Conservation (phyloP, 2,888 invertebrate genomes). For the Lampropteryx suffumata region DNA sequence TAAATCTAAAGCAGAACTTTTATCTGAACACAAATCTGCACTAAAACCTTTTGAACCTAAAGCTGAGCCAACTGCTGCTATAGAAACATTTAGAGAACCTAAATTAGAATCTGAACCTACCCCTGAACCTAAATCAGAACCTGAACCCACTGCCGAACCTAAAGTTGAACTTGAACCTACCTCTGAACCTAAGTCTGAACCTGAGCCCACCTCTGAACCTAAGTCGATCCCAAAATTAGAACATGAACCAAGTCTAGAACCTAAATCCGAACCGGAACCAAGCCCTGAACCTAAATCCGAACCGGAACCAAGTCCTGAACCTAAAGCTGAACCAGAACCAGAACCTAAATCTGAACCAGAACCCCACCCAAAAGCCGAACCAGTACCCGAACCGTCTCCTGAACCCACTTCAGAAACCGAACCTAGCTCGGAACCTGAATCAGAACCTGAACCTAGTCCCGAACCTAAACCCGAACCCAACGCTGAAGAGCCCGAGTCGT, state of each 20-base stretch:
- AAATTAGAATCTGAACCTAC: conserved; percentile 15
- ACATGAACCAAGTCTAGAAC: conserved; percentile 43
- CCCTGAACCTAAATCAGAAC: conserved; percentile 18
- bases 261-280: too few species aligned
- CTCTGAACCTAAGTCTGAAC: conserved; percentile 54
- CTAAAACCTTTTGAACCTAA: conserved; percentile 60
- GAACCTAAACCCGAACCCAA: conserved; percentile 50
- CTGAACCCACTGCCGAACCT: conserved; percentile 36
- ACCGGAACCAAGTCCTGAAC: conserved; percentile 56
- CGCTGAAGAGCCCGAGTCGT: conserved; percentile 64
- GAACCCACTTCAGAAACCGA: conserved; percentile 44
- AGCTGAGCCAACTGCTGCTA: conserved; percentile 37
- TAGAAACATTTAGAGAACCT: conserved; percentile 8
- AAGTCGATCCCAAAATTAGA: conserved; percentile 51
- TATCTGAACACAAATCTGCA: conserved; percentile 50
- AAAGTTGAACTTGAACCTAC: conserved; percentile 58
- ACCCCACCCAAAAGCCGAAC: conserved; percentile 45
- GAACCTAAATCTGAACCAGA: conserved; percentile 38
- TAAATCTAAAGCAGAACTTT: conserved; percentile 50
- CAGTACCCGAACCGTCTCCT: conserved; percentile 52
- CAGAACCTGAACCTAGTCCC: conserved; percentile 42
- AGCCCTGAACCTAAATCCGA: conserved; percentile 56
- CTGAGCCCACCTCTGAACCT: conserved; percentile 20
- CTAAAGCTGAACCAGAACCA: conserved; percentile 32
- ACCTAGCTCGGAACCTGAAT: conserved; percentile 50